Conservation (phyloP, 2,113 vertebrate genomes). For the Bubo scandiacus region DNA sequence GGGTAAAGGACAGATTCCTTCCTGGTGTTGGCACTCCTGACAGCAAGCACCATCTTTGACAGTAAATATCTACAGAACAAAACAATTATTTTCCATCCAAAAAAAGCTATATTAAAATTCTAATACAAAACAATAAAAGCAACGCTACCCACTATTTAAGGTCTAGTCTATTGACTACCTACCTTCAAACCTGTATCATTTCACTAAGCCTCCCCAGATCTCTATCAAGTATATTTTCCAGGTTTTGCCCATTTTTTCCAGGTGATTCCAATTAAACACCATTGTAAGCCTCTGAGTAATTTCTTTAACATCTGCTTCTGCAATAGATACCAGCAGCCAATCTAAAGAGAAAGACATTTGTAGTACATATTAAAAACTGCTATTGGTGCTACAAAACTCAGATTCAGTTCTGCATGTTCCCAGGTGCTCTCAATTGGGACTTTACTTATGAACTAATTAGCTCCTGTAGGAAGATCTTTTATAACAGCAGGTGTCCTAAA, state of each 20-base stretch:
- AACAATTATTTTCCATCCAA: background rate
- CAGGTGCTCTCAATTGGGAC: background rate
- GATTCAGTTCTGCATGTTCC: background rate
- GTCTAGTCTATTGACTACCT: background rate
- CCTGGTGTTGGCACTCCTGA: background rate
- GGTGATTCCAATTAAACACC: background rate
- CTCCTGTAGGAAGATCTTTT: background rate
- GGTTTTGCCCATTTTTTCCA: background rate
- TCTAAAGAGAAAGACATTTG: background rate
- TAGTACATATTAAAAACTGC: background rate
- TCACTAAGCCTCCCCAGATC: background rate
- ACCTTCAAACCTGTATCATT: background rate
- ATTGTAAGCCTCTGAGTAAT: background rate
- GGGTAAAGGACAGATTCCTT: background rate
- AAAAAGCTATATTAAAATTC: background rate
- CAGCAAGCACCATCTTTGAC: background rate
- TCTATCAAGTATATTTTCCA: background rate
- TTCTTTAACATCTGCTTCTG: background rate
- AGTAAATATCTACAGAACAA: background rate
- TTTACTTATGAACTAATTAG: background rate
- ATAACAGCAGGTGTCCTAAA: background rate
- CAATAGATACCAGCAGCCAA: background rate
- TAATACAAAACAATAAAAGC: background rate
- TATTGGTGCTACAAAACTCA: background rate
- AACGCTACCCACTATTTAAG: background rate